These are phyloP conservation scores for Balanococcus diminutus DNA, from an alignment of 2,888 invertebrate genomes.

Conservation along the genomic window DNA sequence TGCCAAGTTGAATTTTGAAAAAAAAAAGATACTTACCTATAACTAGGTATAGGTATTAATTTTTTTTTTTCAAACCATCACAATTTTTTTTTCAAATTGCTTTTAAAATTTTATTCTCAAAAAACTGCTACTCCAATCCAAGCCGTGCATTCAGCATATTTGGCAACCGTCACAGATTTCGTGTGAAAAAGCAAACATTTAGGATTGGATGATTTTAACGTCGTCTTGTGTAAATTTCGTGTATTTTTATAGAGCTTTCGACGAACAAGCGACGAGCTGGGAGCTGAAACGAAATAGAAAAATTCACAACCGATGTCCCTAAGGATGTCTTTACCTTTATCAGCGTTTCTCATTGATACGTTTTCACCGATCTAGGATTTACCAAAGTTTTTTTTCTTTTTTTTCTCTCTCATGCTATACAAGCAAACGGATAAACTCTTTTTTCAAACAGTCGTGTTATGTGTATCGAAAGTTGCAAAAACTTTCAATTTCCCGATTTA, in stretches of 20 bases:
- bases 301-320: constrained; percentile 35
- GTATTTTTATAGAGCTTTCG: constrained; percentile 21
- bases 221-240: background rate
- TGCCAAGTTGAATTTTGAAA: too few species aligned
- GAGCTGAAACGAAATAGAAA: constrained; percentile 8
- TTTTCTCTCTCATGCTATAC: background rate
- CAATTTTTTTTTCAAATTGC: too few species aligned
- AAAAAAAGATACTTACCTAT: too few species aligned
- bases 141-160: too few species aligned
- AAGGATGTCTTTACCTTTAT: constrained; percentile 40
- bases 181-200: too few species aligned
- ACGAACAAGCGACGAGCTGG: background rate
- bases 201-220: background rate
- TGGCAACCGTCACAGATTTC: background rate
- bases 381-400: background rate
- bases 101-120: too few species aligned
- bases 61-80: too few species aligned
- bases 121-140: too few species aligned
- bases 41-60: too few species aligned
- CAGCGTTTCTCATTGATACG: constrained; percentile 38
- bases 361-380: constrained; percentile 26
- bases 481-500: constrained; percentile 35
- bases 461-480: constrained; percentile 8
- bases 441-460: background rate
- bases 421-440: constrained; percentile 26